Evolutionary conservation across 2,797 vertebrate genomes (phyloP).

Genomic region (Eremophila alpestris): DNA sequence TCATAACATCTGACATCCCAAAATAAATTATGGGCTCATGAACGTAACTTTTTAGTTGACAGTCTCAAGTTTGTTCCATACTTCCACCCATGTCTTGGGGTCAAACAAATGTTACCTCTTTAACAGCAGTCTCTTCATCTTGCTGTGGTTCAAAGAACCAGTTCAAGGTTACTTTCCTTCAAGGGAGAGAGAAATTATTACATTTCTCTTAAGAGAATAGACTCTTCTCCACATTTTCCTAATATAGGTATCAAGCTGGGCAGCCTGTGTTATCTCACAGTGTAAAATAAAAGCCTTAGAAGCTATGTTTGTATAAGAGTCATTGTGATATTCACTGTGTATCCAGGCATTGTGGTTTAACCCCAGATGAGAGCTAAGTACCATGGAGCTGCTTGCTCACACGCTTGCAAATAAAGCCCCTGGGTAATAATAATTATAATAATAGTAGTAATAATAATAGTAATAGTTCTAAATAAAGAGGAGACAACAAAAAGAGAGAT

Average conservation of each 20-base stretch:
- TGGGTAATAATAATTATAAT: no score
- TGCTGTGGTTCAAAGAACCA: not conserved
- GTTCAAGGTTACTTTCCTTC: not conserved
- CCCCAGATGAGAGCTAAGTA: not conserved
- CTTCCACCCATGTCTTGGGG: not conserved
- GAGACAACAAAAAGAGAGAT: not conserved
- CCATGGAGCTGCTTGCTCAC: not conserved
- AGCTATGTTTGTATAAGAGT: not conserved
- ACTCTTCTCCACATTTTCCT: not conserved
- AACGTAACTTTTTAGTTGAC: not conserved
- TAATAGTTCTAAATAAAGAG: no score
- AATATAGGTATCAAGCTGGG: not conserved
- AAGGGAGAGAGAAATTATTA: not conserved
- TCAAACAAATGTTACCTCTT: not conserved
- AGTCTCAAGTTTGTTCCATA: not conserved
- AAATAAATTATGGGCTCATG: not conserved
- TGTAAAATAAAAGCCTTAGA: not conserved
- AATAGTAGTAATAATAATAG: no score
- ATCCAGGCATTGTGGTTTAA: not conserved
- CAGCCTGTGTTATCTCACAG: not conserved
- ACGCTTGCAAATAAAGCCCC: not conserved
- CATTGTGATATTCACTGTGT: not conserved
- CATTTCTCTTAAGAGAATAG: not conserved
- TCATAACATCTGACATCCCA: not conserved
- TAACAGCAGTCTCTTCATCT: rapidly evolving